These are phyloP conservation scores for Megalonaias nervosa DNA, from an alignment of 1,140 invertebrate genomes.

Conservation along the genomic window DNA sequence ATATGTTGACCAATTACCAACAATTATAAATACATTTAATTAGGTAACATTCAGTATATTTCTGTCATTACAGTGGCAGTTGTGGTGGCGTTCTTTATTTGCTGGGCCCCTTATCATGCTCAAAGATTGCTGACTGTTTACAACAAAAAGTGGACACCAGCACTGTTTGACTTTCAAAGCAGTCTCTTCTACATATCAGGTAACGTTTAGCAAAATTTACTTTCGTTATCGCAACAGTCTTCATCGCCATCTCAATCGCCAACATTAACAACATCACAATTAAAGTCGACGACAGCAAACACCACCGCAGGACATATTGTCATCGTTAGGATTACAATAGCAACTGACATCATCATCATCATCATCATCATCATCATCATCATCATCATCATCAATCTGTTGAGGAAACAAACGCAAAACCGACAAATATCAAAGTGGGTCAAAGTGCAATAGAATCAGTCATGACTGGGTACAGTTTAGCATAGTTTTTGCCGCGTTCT, in stretches of 20 bases:
- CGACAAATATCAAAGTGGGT: too few species aligned
- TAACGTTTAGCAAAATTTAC: constrained; percentile 16
- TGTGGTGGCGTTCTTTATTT: constrained; percentile 92
- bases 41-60: neutral
- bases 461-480: too few species aligned
- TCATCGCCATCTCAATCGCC: too few species aligned
- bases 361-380: too few species aligned
- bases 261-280: too few species aligned
- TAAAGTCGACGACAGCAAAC: neutral
- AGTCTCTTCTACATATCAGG: constrained; percentile 64
- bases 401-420: too few species aligned
- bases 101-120: constrained; percentile 95
- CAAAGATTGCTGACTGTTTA: constrained; percentile 87
- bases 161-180: constrained; percentile 50
- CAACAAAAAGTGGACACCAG: constrained; percentile 67
- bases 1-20: too few species aligned
- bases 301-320: neutral
- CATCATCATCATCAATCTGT: too few species aligned
- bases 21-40: too few species aligned
- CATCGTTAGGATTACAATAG: neutral
- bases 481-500: too few species aligned
- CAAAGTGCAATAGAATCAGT: too few species aligned
- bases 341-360: neutral
- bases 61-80: constrained; percentile 83
- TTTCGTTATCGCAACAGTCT: neutral